Evolutionary conservation across 2,888 invertebrate genomes (phyloP).

Genomic region (Dicycla oo): DNA sequence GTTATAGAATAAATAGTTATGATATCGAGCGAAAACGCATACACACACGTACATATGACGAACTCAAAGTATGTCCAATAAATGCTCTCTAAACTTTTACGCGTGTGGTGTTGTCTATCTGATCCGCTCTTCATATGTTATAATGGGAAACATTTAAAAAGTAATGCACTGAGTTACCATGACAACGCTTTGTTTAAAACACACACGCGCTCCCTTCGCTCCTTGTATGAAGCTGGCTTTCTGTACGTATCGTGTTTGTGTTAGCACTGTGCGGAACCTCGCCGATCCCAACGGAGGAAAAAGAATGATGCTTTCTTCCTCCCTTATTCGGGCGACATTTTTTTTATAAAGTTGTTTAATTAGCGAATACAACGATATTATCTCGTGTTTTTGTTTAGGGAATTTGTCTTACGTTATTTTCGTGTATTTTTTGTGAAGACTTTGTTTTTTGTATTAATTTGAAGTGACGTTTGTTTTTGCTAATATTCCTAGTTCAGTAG

Average conservation of each 20-base stretch:
- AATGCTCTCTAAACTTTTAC: no score
- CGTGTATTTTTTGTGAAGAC: conserved; percentile 6
- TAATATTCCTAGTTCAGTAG: neutral
- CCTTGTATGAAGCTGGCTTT: neutral
- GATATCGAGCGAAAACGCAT: neutral
- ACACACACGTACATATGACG: neutral
- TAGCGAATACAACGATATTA: conserved; percentile 54
- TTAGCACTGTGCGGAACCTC: conserved; percentile 36
- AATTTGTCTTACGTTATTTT: conserved; percentile 32
- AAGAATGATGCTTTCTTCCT: conserved; percentile 55
- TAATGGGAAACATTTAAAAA: no score
- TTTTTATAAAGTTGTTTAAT: conserved; percentile 65
- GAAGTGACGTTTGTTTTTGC: conserved; percentile 12
- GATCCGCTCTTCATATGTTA: no score
- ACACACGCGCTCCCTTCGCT: neutral
- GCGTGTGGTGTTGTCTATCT: neutral
- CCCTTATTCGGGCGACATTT: conserved; percentile 52
- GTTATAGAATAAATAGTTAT: neutral
- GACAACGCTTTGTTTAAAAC: neutral
- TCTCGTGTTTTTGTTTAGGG: conserved; percentile 35
- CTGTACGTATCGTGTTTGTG: neutral
- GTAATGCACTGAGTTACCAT: no score
- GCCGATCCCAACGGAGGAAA: conserved; percentile 32
- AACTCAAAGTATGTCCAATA: neutral
- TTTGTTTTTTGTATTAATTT: conserved; percentile 33